Percentiles rank a stretch among this genome's conserved stretches.
Conservation (phyloP, 2,888 invertebrate species). For the Blastobasis adustella region DNA sequence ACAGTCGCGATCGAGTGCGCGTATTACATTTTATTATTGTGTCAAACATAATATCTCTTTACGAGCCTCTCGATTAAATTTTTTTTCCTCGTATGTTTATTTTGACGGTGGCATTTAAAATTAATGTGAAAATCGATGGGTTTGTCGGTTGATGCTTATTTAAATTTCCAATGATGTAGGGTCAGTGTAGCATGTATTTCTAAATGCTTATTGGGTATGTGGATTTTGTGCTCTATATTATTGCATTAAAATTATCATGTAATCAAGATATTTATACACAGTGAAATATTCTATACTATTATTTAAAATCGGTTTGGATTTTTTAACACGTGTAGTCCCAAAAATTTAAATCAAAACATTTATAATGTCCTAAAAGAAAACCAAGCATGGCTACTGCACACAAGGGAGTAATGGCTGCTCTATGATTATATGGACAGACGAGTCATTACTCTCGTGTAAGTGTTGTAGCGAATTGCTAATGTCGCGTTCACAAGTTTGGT, state of each 20-base stretch:
- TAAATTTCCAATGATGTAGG: no score
- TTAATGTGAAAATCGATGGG: conserved; percentile 5
- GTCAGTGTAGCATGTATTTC: no score
- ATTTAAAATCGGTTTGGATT: no score
- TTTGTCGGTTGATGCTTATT: not conserved
- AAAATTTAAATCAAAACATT: no score
- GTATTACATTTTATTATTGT: conserved; percentile 39
- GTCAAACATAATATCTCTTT: conserved; percentile 37
- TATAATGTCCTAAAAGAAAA: no score
- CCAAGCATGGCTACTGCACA: conserved; percentile 29
- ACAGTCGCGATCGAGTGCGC: conserved; percentile 4
- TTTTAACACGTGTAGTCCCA: no score
- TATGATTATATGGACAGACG: conserved; percentile 75
- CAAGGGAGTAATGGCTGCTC: conserved; percentile 65
- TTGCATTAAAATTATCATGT: no score
- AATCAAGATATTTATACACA: no score
- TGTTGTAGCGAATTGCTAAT: conserved; percentile 73
- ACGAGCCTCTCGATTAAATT: conserved; percentile 23
- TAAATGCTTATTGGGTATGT: no score
- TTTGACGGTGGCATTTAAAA: conserved; percentile 14
- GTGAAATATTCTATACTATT: no score
- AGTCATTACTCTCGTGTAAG: conserved; percentile 72
- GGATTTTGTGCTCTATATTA: no score
- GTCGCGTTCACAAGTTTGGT: conserved; percentile 34
- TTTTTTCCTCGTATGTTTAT: conserved; percentile 15